Evolutionary conservation across 92 coral and sea anemone species (phyloP).

Genomic region (Anthopleura xanthogrammica): DNA sequence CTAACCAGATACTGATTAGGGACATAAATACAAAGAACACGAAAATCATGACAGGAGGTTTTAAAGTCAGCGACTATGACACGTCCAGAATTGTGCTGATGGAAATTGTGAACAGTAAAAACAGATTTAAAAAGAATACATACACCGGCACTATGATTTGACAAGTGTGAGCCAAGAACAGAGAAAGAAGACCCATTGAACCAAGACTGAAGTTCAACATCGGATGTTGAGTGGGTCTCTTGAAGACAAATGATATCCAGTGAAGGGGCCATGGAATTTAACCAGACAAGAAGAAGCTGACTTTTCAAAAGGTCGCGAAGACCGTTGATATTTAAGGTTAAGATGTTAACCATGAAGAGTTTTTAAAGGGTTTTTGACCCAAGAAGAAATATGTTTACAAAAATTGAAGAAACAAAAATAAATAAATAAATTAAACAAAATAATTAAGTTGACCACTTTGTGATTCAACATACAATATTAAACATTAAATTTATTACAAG

Average conservation of each 20-base stretch:
- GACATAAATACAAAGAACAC: conserved; percentile 43
- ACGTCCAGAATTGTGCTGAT: conserved; percentile 16
- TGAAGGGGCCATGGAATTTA: not conserved
- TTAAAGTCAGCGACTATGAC: conserved; percentile 16
- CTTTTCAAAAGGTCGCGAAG: conserved; percentile 24
- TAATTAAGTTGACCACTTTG: too few species aligned
- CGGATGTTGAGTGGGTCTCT: conserved; percentile 30
- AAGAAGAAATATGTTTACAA: too few species aligned
- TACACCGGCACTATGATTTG: conserved; percentile 30
- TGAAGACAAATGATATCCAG: conserved; percentile 37
- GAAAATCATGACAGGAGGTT: not conserved
- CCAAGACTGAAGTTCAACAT: conserved; percentile 15
- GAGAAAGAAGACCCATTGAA: conserved; percentile 10
- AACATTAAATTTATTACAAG: too few species aligned
- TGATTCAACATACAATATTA: too few species aligned
- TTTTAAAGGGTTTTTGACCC: too few species aligned
- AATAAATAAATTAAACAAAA: too few species aligned
- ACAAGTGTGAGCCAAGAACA: not conserved
- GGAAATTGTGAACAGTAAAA: not conserved
- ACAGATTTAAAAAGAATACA: conserved; percentile 24
- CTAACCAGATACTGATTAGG: conserved; percentile 45
- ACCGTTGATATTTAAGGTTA: conserved; percentile 40
- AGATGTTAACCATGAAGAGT: not conserved
- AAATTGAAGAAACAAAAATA: too few species aligned
- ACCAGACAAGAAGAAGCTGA: conserved; percentile 28